Evolutionary conservation across 2,888 invertebrate species (phyloP), one percentile per base, ranked within the genome.

Genomic region (Nymphalis polychloros): DNA sequence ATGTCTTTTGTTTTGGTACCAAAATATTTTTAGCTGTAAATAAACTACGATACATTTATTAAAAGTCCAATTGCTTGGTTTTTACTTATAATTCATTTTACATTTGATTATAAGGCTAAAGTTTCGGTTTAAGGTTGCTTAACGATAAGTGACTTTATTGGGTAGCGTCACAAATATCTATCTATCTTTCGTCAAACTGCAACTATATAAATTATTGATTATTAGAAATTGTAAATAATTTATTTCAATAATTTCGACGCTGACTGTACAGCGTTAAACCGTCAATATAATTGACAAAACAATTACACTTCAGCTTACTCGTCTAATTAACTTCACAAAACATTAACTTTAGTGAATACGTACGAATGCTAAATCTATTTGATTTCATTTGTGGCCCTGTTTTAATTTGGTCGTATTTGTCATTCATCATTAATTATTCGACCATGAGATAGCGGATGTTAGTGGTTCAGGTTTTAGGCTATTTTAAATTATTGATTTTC

Each of bases 351-450:
- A 10, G 19, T 50, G 50, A 19, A 10, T 52, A 52, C 20, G 17
- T 31, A 23, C 13, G 5, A 13, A 52, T 41, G 10, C 41, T 41
- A 41, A 31, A 41, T 41, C 27, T 55, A 55, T 55, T 55, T 27
- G 16, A 31, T 55, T 55, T 55, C 27, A 55, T 31, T 31, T 55
- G 8, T 27, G 7, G 53, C 31, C n/a, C n/a, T 23, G 27, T 55
- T 55, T 55, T 55, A 23, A 55, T 55, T 55, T 31, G 53, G 8
- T 31, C 31, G 31, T 31, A 55, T 55, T 55, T 55, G 31, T 27
- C n/a, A 13, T 8, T 31, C 17, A 31, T 55, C 13, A 55, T 55
- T 17, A 55, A 55, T 27, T n/a, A 55, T 55, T 55, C 31, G 31
- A 31, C n/a, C 53, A 17, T 31, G 31, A 55, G 27, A 55, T 31